Base-by-base conservation (phyloP, 2,888 invertebrate genomes). In the Petrolisthes cinctipes region DNA sequence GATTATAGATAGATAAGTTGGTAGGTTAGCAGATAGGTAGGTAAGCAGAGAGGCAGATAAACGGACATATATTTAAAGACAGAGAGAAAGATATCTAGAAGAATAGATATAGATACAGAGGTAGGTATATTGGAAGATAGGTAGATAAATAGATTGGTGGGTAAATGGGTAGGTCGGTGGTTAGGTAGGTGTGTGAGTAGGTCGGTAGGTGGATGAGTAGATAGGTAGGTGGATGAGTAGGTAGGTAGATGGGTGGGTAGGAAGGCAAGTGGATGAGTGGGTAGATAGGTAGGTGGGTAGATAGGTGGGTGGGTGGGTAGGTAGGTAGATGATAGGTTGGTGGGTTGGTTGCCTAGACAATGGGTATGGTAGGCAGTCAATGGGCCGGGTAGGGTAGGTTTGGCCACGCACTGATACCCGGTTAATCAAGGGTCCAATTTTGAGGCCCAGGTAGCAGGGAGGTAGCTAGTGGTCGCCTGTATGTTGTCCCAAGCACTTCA, bases 381-480 rank as follows among this genome's bases (percentile, higher is more conserved):
- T 9, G 56, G 17, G 54, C 11, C 56, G 11, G 54, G 57, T 53
- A 17, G 37, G 83, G 73, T 61, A 76, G 37, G 53, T 37, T 23
- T 68, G 53, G 83, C 9, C 20, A 53, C 66, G 68, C 53, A 66
- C 53, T 68, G 84, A 57, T 75, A 17, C 83, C 56, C 78, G 83
- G 76, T 61, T 56, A 20, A 80, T 79, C 73, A 56, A 37, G 80
- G 37, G 51, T n/a, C 83, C 51, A 5, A 76, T 76, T 83, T 51
- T 76, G 61, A 20, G 76, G 61, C 73, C 20, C 82, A 73, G 82
- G 82, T 83, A 73, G 73, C 20, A 11, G 9, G 17, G 68, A 68
- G 61, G 37, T 37, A 5, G 73, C 51, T 9, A 20, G 80, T 37
- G 73, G 7, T 20, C 9, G 73, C 17, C 20, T 20, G 73, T 1